Percentiles rank a stretch among this genome's conserved stretches.
phyloP scores from a whole-genome alignment of 1,140 invertebrate genomes.

The Bombyx mori region DNA sequence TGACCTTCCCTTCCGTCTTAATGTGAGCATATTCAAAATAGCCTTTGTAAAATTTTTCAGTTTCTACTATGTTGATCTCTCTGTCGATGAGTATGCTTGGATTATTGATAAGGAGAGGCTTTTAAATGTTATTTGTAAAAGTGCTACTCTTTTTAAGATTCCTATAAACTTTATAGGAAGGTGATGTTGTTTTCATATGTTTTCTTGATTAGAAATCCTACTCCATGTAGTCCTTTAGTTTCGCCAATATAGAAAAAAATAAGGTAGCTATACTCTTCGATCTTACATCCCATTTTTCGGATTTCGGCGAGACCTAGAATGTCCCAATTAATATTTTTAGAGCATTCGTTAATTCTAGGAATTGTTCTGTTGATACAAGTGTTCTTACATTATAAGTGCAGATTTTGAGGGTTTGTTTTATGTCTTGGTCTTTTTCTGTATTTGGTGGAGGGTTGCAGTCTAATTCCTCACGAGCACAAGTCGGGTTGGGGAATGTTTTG shows the following conservation, averaged over 20 bases:
- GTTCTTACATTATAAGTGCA: conserved; percentile 25
- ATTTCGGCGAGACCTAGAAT: conserved; percentile 22
- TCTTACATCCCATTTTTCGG: conserved; percentile 17
- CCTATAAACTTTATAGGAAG: conserved; percentile 14
- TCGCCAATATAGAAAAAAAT: conserved; percentile 21
- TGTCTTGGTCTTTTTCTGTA: conserved; percentile 8
- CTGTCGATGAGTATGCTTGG: conserved; percentile 23
- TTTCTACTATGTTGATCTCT: conserved; percentile 19
- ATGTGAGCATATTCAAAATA: conserved; percentile 10
- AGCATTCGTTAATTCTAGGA: conserved; percentile 16
- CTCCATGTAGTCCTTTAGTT: conserved; percentile 15
- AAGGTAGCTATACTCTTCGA: conserved; percentile 17
- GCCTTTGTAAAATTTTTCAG: conserved; percentile 18
- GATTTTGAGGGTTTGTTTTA: conserved; percentile 15
- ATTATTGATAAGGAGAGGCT: conserved; percentile 18
- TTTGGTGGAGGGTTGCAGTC: conserved; percentile 26
- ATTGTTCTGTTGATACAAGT: conserved; percentile 15
- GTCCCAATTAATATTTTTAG: conserved; percentile 18
- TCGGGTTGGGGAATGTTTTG: conserved; percentile 21
- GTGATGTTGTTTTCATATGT: conserved; percentile 20
- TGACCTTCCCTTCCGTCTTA: conserved; percentile 6
- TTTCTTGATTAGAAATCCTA: conserved; percentile 15
- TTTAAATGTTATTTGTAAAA: conserved; percentile 23
- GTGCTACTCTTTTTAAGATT: conserved; percentile 24
- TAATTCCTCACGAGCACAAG: conserved; percentile 22